phyloP scores from a whole-genome alignment of 2,888 invertebrate genomes.

The Cheilosia scutellata region DNA sequence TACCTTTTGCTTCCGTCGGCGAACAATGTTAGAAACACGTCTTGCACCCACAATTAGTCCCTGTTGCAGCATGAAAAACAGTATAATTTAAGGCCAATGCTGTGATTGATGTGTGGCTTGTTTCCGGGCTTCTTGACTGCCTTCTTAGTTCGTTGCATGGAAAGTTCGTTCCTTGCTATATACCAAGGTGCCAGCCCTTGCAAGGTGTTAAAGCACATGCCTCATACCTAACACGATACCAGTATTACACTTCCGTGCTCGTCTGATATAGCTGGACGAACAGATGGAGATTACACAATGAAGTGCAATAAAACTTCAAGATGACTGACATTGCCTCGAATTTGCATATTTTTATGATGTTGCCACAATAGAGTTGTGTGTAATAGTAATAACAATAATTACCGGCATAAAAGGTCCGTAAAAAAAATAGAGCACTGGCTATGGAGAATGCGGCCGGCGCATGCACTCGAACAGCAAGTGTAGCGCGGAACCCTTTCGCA shows the following conservation, averaged over 20 bases:
- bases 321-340: conserved; percentile 70
- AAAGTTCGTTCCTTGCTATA: conserved; percentile 40
- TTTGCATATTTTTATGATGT: conserved; percentile 73
- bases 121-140: conserved; percentile 62
- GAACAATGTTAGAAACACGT: conserved; percentile 63
- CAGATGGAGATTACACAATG: conserved; percentile 45
- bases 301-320: conserved; percentile 61
- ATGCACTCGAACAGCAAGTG: conserved; percentile 54
- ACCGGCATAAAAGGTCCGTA: conserved; percentile 66
- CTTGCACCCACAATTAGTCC: conserved; percentile 70
- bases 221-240: background rate
- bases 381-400: conserved; percentile 73
- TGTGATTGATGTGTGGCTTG: conserved; percentile 75
- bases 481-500: conserved; percentile 66
- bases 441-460: conserved; percentile 60
- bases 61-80: conserved; percentile 61
- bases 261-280: conserved; percentile 13
- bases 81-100: conserved; percentile 63
- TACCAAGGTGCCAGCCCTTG: background rate
- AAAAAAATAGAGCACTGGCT: conserved; percentile 57
- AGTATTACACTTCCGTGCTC: background rate
- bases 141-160: conserved; percentile 52
- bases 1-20: conserved; percentile 53
- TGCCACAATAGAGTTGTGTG: conserved; percentile 64
- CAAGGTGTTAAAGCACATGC: conserved; percentile 14